These are phyloP conservation scores for Caradrina clavipalpis DNA, from an alignment of 2,888 invertebrate genomes.

Conservation along the genomic window DNA sequence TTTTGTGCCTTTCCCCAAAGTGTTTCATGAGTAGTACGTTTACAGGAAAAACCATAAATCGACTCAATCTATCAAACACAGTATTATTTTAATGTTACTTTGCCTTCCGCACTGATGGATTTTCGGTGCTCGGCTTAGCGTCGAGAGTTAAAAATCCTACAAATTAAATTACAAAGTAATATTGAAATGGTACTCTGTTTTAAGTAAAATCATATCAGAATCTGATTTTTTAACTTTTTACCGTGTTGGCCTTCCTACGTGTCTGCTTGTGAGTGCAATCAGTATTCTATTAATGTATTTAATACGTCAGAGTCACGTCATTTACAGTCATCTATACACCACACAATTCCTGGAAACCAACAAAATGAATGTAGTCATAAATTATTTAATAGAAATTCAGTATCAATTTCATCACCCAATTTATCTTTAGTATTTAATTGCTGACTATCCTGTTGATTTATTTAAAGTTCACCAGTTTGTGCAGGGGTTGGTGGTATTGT, in stretches of 20 bases:
- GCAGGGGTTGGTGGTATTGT: not conserved
- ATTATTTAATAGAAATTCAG: conserved; percentile 20
- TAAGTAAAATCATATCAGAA: not conserved
- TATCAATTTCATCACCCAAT: conserved; percentile 45
- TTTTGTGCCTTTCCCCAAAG: too few relatives aligned
- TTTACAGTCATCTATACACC: conserved; percentile 34
- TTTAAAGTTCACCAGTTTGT: conserved; percentile 9
- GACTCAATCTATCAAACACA: too few relatives aligned
- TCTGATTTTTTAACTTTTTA: not conserved
- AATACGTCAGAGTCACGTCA: conserved; percentile 13
- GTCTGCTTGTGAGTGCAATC: not conserved
- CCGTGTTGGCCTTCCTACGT: too few relatives aligned
- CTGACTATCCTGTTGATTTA: not conserved
- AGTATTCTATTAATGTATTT: not conserved
- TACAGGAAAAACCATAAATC: too few relatives aligned
- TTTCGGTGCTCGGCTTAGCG: too few relatives aligned
- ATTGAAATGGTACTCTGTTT: too few relatives aligned
- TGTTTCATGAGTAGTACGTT: too few relatives aligned
- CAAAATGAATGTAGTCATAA: conserved; percentile 21
- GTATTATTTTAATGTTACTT: too few relatives aligned
- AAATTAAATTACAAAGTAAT: too few relatives aligned
- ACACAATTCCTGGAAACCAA: conserved; percentile 22
- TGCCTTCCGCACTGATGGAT: too few relatives aligned
- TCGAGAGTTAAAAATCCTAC: too few relatives aligned
- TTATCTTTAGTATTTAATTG: conserved; percentile 54